Conservation (phyloP, 2,888 invertebrate genomes). For the Rhamnusium bicolor region DNA sequence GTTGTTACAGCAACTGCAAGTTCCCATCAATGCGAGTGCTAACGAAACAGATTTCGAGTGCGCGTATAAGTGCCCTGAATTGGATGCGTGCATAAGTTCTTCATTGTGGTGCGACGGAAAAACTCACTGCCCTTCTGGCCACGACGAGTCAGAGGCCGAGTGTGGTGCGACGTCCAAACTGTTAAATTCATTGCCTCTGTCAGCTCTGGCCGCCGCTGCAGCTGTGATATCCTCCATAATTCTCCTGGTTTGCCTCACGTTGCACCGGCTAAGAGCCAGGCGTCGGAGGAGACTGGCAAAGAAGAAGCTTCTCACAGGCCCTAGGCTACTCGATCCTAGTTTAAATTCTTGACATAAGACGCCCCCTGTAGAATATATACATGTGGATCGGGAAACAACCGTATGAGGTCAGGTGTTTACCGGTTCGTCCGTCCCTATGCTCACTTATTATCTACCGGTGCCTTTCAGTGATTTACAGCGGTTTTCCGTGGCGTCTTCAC, state of each 20-base stretch:
- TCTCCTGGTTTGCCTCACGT: slow-evolving; percentile 75
- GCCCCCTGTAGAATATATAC: slow-evolving; percentile 93
- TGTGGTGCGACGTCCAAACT: slow-evolving; percentile 75
- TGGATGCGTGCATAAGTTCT: slow-evolving; percentile 84
- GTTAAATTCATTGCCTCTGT: slow-evolving; percentile 73
- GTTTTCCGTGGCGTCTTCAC: slow-evolving; percentile 34
- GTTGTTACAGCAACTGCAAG: slow-evolving; percentile 75
- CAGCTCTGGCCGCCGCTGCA: slow-evolving; percentile 75
- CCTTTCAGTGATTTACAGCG: slow-evolving; percentile 66
- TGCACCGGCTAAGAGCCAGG: slow-evolving; percentile 74
- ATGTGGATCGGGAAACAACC: slow-evolving; percentile 94
- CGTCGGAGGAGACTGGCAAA: slow-evolving; percentile 72
- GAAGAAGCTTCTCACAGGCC: slow-evolving; percentile 74
- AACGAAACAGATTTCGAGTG: slow-evolving; percentile 76
- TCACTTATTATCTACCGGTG: slow-evolving; percentile 70
- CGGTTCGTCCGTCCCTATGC: slow-evolving; percentile 69
- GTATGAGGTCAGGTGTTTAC: slow-evolving; percentile 77
- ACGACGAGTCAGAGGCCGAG: slow-evolving; percentile 81
- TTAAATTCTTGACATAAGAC: slow-evolving; percentile 90
- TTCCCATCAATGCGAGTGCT: slow-evolving; percentile 71
- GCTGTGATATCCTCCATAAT: slow-evolving; percentile 75
- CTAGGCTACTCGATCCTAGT: slow-evolving; percentile 78
- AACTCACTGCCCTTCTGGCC: slow-evolving; percentile 78
- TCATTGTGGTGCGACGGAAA: slow-evolving; percentile 84
- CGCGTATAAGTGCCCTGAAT: slow-evolving; percentile 79